phyloP scores from a whole-genome alignment of 2,113 vertebrate genomes.

The Grammomys dolichurus region DNA sequence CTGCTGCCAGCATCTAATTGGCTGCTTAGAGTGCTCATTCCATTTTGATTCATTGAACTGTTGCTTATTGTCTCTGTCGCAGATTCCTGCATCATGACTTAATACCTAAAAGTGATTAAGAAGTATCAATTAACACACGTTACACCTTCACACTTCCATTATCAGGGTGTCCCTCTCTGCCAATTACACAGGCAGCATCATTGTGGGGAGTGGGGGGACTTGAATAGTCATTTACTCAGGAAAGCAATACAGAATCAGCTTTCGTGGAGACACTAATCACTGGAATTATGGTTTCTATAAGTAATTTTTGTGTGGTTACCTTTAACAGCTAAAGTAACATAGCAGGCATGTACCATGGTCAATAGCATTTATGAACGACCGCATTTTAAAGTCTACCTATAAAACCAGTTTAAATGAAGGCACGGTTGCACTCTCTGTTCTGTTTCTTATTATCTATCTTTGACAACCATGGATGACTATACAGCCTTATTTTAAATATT shows the following conservation, averaged over 20 bases:
- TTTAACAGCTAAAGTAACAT: conserved; percentile 88
- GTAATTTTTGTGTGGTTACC: conserved; percentile 87
- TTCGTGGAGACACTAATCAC: conserved; percentile 89
- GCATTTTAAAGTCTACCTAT: conserved; percentile 91
- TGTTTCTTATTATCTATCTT: conserved; percentile 92
- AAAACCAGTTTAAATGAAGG: conserved; percentile 90
- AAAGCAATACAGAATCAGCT: conserved; percentile 93
- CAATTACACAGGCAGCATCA: conserved; percentile 95
- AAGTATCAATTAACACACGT: conserved; percentile 99
- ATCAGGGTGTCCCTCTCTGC: conserved; percentile 97
- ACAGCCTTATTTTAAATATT: conserved; percentile 93
- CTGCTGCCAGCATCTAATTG: conserved; percentile 99
- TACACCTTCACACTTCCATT: conserved; percentile 95
- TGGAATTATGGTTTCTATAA: conserved; percentile 91
- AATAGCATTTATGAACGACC: conserved; percentile 89
- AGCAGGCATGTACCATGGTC: conserved; percentile 84
- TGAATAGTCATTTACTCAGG: conserved; percentile 95
- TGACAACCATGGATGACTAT: conserved; percentile 91
- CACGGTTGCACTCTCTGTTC: conserved; percentile 87
- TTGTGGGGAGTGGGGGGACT: conserved; percentile 84
- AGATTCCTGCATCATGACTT: conserved; percentile 99
- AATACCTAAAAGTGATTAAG: conserved; percentile 99
- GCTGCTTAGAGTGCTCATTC: conserved; percentile 99
- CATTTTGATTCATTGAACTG: conserved; percentile 99
- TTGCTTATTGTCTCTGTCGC: conserved; percentile 99